Conservation (phyloP, 2,113 vertebrate species). For the Strix aluco region DNA sequence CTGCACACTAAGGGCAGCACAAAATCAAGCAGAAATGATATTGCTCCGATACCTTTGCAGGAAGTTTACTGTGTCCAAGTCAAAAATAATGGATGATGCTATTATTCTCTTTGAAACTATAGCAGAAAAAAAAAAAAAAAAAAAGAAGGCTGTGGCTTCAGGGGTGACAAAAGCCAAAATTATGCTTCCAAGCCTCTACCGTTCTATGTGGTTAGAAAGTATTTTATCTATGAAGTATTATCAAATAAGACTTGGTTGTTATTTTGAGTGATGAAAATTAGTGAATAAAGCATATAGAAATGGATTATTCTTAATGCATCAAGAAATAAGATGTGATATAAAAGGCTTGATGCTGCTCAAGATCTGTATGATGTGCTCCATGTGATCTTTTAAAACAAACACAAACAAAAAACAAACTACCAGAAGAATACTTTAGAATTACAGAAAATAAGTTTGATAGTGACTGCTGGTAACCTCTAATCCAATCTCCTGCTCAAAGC, state of each 20-base stretch:
- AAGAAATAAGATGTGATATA: not conserved
- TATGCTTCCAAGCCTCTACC: not conserved
- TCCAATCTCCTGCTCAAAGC: not conserved
- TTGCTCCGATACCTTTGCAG: not conserved
- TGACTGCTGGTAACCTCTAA: not conserved
- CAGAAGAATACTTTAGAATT: not conserved
- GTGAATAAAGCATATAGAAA: not conserved
- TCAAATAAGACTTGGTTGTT: not conserved
- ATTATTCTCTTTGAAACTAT: not conserved
- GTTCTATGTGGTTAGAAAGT: not conserved
- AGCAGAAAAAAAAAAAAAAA: not conserved
- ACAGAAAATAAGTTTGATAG: not conserved
- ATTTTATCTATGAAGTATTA: not conserved
- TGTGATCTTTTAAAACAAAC: not conserved
- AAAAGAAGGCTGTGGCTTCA: not conserved
- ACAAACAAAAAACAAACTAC: not conserved
- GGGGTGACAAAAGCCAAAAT: not conserved
- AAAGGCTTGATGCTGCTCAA: not conserved
- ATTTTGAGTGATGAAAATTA: not conserved
- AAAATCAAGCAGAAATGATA: not conserved
- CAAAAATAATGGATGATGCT: not conserved
- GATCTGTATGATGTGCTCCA: not conserved
- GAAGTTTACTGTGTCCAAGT: not conserved
- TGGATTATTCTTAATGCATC: not conserved
- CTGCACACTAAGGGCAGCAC: not conserved